Evolutionary conservation across 1,140 invertebrate species (phyloP).

Genomic region (Zophobas morio): DNA sequence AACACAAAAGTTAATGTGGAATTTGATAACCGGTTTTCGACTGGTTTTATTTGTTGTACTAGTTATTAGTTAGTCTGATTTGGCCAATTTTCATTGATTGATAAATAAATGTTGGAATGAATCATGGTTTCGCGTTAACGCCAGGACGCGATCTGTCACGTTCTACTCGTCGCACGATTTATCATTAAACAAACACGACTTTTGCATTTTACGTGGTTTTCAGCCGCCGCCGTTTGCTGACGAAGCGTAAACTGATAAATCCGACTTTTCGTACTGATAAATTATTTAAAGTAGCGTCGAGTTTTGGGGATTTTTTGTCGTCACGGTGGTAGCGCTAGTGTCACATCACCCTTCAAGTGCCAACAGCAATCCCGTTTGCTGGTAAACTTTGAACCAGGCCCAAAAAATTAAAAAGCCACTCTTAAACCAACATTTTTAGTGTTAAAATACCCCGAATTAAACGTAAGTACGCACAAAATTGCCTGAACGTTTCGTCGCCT

Average conservation of each 20-base stretch:
- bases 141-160: constrained; percentile 11
- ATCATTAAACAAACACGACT: neutral
- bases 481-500: neutral
- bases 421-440: constrained; percentile 12
- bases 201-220: no score
- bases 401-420: constrained; percentile 21
- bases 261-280: neutral
- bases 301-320: constrained; percentile 10
- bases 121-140: neutral
- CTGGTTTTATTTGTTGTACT: neutral
- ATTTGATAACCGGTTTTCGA: constrained; percentile 16
- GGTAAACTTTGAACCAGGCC: constrained; percentile 45
- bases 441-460: constrained; percentile 19
- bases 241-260: no score
- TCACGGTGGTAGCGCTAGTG: constrained; percentile 28
- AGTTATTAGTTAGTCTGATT: neutral
- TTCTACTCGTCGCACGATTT: neutral
- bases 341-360: constrained; percentile 48
- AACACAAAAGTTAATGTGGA: neutral
- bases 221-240: no score
- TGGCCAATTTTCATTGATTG: constrained; percentile 1
- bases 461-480: constrained; percentile 8
- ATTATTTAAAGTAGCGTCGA: neutral
- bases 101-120: neutral
- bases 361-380: constrained; percentile 40